Evolutionary conservation across 35 echinoderm and acorn worm genomes (phyloP).

Genomic region (Lytechinus pictus): DNA sequence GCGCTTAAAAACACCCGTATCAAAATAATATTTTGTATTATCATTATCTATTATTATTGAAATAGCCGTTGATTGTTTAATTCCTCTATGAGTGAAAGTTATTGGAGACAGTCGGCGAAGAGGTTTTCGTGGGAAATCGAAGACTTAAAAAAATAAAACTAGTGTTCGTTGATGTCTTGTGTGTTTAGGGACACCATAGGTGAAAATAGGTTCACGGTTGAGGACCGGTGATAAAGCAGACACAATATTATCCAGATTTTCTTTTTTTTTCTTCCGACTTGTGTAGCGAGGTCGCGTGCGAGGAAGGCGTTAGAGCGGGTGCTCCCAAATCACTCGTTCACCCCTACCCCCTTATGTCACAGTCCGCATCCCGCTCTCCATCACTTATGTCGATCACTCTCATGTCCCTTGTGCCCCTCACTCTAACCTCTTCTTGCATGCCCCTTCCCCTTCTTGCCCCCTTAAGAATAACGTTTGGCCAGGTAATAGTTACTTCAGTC

Average conservation of each 20-base stretch:
- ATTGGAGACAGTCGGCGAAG: too few species aligned
- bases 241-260: not conserved
- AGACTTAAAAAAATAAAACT: not conserved
- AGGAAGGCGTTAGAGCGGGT: slow-evolving; percentile 7
- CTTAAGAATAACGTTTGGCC: too few species aligned
- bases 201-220: slow-evolving; percentile 15
- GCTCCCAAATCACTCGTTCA: not conserved
- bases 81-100: too few species aligned
- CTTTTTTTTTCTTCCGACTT: not conserved
- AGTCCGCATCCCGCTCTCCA: not conserved
- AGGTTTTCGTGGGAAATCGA: not conserved
- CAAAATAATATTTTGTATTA: too few species aligned
- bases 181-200: slow-evolving; percentile 19
- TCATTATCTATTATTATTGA: too few species aligned
- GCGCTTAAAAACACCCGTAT: too few species aligned
- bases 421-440: not conserved
- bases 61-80: too few species aligned
- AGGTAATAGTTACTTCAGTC: too few species aligned
- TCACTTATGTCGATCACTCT: not conserved
- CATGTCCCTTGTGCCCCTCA: not conserved
- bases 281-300: not conserved
- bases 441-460: not conserved
- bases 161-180: not conserved
- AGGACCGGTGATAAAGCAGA: slow-evolving; percentile 4
- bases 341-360: not conserved